A percentile compares a stretch with the other conserved stretches of the same genome.
These are phyloP conservation scores for Cancer borealis DNA, from an alignment of 2,888 invertebrate species.

Conservation along the genomic window DNA sequence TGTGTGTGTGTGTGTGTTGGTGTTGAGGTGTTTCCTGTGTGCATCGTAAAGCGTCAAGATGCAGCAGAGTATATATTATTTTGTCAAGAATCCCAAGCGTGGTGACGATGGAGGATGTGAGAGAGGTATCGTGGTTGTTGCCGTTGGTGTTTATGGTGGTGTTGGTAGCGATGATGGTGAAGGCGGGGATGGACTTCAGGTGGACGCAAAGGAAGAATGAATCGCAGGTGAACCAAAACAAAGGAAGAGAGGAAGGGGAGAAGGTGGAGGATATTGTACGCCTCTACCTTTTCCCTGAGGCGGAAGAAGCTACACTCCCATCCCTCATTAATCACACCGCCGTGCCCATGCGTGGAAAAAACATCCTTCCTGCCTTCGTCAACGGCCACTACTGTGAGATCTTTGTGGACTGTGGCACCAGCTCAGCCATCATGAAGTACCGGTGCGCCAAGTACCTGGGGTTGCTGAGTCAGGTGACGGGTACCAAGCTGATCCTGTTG, in stretches of 20 bases:
- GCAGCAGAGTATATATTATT: too few relatives aligned
- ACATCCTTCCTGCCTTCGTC: not conserved
- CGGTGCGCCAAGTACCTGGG: not conserved
- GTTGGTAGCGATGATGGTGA: too few relatives aligned
- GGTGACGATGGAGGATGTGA: too few relatives aligned
- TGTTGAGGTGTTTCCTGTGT: too few relatives aligned
- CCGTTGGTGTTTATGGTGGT: too few relatives aligned
- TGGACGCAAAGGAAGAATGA: too few relatives aligned
- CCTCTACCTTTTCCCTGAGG: not conserved
- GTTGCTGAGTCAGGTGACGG: not conserved
- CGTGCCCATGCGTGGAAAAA: not conserved
- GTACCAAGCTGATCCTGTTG: not conserved
- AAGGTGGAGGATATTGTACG: not conserved
- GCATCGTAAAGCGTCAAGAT: too few relatives aligned
- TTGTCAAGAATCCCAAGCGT: too few relatives aligned
- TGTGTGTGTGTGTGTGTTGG: too few relatives aligned
- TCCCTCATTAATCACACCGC: not conserved
- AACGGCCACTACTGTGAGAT: conserved; percentile 11
- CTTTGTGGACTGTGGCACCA: conserved; percentile 26
- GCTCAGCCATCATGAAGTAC: conserved; percentile 29
- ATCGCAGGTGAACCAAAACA: not conserved
- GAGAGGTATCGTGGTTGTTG: too few relatives aligned
- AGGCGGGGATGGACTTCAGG: too few relatives aligned
- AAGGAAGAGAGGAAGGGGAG: not conserved
- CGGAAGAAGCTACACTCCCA: not conserved